Percentiles rank a stretch among this genome's conserved stretches.
Conservation (phyloP, 2,113 vertebrate genomes). For the Chitala chitala region DNA sequence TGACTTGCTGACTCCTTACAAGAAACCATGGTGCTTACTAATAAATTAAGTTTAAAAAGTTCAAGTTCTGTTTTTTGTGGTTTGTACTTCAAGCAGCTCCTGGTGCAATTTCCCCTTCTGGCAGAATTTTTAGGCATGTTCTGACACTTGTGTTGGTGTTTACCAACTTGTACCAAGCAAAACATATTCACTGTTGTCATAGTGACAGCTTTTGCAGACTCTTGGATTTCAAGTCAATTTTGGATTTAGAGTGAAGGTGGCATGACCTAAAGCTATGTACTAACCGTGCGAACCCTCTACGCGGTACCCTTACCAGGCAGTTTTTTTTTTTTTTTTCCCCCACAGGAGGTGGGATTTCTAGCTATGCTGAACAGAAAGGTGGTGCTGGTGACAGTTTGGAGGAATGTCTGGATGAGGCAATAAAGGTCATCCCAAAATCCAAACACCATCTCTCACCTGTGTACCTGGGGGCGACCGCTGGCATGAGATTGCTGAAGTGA, state of each 20-base stretch:
- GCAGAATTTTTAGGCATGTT: slow-evolving; percentile 1
- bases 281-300: slow-evolving; percentile 4
- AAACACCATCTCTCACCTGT: slow-evolving; percentile 55
- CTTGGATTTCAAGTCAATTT: background rate
- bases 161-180: background rate
- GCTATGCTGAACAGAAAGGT: slow-evolving; percentile 41
- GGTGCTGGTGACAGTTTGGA: slow-evolving; percentile 52
- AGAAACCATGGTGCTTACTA: too few species aligned
- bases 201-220: background rate
- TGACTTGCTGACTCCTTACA: slow-evolving; percentile 9
- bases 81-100: slow-evolving; percentile 3
- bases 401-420: slow-evolving; percentile 59
- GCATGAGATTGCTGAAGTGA: slow-evolving; percentile 79
- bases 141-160: background rate
- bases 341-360: slow-evolving; percentile 56
- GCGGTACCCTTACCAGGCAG: too few species aligned
- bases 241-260: background rate
- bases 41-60: too few species aligned
- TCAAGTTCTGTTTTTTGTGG: slow-evolving; percentile 26
- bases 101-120: slow-evolving; percentile 28
- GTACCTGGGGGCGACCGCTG: slow-evolving; percentile 75
- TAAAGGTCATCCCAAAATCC: slow-evolving; percentile 54
- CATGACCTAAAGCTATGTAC: background rate
- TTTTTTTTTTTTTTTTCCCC: slow-evolving; percentile 5
- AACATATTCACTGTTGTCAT: background rate